A percentile compares a stretch with the other conserved stretches of the same genome.
Evolutionary conservation across 2,888 invertebrate species (phyloP).

Genomic region (Lysandra bellargus): DNA sequence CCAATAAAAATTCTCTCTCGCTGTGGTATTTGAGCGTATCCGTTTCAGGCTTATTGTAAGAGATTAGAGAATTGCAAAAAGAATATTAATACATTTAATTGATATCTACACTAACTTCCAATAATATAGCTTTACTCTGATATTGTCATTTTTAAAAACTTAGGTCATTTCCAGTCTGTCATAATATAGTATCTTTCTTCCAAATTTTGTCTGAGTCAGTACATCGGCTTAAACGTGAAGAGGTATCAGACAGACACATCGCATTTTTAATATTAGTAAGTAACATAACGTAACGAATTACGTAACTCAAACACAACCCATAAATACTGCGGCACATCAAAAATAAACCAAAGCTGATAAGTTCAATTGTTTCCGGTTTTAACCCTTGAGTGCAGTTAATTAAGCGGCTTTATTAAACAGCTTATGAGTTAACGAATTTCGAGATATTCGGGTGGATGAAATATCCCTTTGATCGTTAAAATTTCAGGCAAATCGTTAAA

Average conservation of each 20-base stretch:
- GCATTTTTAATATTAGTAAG: no score
- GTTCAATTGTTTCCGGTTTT: conserved; percentile 27
- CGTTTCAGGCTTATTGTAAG: background rate
- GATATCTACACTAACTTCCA: no score
- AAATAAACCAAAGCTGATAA: conserved; percentile 14
- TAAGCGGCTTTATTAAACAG: conserved; percentile 32
- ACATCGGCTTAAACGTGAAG: no score
- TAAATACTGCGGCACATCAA: background rate
- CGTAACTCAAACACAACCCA: background rate
- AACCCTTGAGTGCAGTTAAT: conserved; percentile 32
- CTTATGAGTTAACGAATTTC: conserved; percentile 25
- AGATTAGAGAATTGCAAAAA: background rate
- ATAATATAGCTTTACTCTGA: no score
- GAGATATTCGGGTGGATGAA: conserved; percentile 23
- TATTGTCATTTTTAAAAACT: no score
- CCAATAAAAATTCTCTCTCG: background rate
- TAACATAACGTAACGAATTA: no score
- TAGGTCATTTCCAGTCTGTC: no score
- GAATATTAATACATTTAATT: background rate
- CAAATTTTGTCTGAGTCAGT: no score
- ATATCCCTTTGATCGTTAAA: background rate
- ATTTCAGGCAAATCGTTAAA: background rate
- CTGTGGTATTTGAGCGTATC: background rate
- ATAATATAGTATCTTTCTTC: no score
- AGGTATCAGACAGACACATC: no score